Conservation (phyloP, 2,113 vertebrate genomes). For the Neolamprologus longior region DNA sequence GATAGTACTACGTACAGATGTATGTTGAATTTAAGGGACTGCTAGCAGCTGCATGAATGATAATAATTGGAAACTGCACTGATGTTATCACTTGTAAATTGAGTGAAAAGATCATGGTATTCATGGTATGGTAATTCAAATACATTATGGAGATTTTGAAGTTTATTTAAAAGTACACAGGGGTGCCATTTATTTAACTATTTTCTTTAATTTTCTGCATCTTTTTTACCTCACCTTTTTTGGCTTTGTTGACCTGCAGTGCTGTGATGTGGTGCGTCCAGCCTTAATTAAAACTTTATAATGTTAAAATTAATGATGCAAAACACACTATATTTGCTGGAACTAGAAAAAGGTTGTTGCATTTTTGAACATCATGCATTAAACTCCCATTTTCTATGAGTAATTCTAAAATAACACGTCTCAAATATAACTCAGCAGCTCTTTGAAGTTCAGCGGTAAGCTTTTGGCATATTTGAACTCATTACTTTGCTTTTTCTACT, state of each 20-base stretch:
- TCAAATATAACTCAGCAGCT: neutral
- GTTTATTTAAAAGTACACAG: neutral
- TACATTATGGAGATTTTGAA: neutral
- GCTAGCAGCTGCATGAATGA: neutral
- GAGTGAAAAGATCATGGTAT: neutral
- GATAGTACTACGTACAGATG: neutral
- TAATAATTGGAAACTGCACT: neutral
- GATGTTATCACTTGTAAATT: neutral
- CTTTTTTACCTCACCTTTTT: neutral
- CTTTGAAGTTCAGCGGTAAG: neutral
- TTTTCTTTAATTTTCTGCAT: neutral
- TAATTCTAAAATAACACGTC: neutral
- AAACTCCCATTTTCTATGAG: neutral
- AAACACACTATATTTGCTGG: neutral
- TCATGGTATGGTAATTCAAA: neutral
- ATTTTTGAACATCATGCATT: neutral
- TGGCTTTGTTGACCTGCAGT: neutral
- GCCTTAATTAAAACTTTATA: neutral
- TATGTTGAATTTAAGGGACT: neutral
- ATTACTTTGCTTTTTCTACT: neutral
- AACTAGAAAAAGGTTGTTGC: rapidly evolving
- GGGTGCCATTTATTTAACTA: neutral
- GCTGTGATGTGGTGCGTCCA: neutral
- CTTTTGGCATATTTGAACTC: neutral
- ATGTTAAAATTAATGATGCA: neutral